These are phyloP conservation scores for Xiphophorus birchmanni DNA, from an alignment of 2,797 vertebrate genomes.

Conservation along the genomic window DNA sequence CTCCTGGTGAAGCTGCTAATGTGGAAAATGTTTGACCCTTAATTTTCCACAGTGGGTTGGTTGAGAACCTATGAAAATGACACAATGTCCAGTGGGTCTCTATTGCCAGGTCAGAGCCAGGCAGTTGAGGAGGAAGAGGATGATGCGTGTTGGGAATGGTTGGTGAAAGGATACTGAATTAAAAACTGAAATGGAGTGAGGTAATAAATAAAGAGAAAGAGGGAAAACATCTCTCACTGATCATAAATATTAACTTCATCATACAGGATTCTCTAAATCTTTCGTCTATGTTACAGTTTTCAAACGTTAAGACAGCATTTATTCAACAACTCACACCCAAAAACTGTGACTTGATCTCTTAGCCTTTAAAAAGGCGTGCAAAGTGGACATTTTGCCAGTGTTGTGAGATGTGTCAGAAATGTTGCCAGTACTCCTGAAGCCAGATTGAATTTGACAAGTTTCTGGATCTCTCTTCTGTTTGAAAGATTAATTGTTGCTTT, in stretches of 20 bases:
- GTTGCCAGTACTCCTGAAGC: constrained; percentile 41
- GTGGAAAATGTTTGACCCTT: constrained; percentile 76
- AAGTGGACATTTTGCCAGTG: constrained; percentile 41
- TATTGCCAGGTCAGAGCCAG: constrained; percentile 51
- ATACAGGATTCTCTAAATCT: constrained; percentile 47
- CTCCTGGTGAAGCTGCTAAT: constrained; percentile 72
- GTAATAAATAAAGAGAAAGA: constrained; percentile 32
- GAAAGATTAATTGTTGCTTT: constrained; percentile 49
- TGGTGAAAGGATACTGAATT: constrained; percentile 47
- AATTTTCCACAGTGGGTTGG: constrained; percentile 69
- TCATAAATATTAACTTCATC: constrained; percentile 48
- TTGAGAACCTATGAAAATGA: constrained; percentile 57
- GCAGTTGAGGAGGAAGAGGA: constrained; percentile 29
- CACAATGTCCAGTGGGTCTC: constrained; percentile 22
- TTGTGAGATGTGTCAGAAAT: constrained; percentile 55
- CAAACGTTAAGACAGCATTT: constrained; percentile 52
- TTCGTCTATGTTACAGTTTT: constrained; percentile 53
- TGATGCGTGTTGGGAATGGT: constrained; percentile 22
- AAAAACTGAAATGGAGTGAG: constrained; percentile 53
- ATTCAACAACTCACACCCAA: constrained; percentile 62
- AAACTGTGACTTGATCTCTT: constrained; percentile 60
- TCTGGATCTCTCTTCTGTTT: constrained; percentile 45
- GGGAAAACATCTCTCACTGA: constrained; percentile 52
- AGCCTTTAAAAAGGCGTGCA: constrained; percentile 52
- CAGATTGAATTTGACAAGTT: constrained; percentile 44